A percentile compares a stretch with the other conserved stretches of the same genome.
These are phyloP conservation scores for Caranx melampygus DNA, from an alignment of 2,113 vertebrate genomes.

Conservation along the genomic window DNA sequence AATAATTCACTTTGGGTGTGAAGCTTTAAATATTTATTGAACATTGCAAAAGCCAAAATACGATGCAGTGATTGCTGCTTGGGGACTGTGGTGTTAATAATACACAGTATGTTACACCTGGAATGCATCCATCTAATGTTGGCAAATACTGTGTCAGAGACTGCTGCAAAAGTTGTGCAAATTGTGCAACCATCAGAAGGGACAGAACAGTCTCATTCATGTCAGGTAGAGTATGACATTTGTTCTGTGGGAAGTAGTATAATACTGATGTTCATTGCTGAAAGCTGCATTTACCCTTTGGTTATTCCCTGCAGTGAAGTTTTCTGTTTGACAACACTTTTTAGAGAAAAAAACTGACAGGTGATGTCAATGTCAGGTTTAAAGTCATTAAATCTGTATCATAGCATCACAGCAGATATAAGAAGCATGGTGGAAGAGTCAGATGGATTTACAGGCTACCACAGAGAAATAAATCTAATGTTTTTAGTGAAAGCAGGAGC, in stretches of 20 bases:
- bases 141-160: neutral
- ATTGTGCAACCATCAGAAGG: too few species aligned
- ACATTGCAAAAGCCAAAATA: neutral
- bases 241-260: slow-evolving; percentile 10
- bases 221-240: slow-evolving; percentile 24
- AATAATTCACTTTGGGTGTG: neutral
- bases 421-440: neutral
- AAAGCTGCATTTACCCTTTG: neutral
- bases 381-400: neutral
- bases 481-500: neutral
- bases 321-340: neutral
- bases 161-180: neutral
- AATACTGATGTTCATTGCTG: slow-evolving; percentile 13
- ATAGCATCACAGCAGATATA: neutral
- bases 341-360: neutral
- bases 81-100: too few species aligned
- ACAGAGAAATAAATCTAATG: neutral
- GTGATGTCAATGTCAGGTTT: slow-evolving; percentile 3
- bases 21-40: neutral
- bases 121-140: neutral
- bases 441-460: neutral
- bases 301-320: neutral
- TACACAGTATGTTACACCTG: neutral
- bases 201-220: slow-evolving; percentile 4
- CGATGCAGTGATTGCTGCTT: neutral